phyloP scores from a whole-genome alignment of 2,888 invertebrate species.

The Seladonia tumulorum region DNA sequence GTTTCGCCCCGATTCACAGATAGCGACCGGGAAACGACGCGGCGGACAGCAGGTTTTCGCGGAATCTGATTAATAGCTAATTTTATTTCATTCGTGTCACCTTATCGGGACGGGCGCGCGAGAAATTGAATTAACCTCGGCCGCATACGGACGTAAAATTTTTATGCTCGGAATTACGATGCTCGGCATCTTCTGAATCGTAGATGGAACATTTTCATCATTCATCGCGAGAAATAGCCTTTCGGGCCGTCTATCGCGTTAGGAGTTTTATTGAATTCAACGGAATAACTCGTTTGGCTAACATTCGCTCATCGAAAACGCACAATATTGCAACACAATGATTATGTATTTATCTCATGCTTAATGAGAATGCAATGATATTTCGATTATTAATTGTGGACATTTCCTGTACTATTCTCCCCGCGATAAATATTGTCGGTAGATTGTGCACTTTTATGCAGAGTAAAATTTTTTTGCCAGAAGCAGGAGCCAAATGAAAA shows the following conservation, averaged over 20 bases:
- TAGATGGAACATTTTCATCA: not conserved
- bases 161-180: slow-evolving; percentile 7
- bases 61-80: slow-evolving; percentile 48
- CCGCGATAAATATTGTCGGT: no score
- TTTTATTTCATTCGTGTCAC: slow-evolving; percentile 37
- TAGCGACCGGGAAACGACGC: not conserved
- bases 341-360: no score
- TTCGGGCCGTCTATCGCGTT: not conserved
- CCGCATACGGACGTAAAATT: slow-evolving; percentile 21
- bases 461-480: no score
- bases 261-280: not conserved
- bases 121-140: slow-evolving; percentile 40
- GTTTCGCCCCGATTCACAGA: not conserved
- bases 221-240: not conserved
- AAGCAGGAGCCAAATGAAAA: no score
- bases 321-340: no score
- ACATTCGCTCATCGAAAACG: no score
- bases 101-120: slow-evolving; percentile 33
- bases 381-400: no score
- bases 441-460: no score
- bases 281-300: no score
- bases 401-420: no score
- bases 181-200: not conserved
- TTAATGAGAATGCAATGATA: no score
- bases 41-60: not conserved